Conservation (phyloP, 2,888 invertebrate genomes). For the Drosophila barbarae region DNA sequence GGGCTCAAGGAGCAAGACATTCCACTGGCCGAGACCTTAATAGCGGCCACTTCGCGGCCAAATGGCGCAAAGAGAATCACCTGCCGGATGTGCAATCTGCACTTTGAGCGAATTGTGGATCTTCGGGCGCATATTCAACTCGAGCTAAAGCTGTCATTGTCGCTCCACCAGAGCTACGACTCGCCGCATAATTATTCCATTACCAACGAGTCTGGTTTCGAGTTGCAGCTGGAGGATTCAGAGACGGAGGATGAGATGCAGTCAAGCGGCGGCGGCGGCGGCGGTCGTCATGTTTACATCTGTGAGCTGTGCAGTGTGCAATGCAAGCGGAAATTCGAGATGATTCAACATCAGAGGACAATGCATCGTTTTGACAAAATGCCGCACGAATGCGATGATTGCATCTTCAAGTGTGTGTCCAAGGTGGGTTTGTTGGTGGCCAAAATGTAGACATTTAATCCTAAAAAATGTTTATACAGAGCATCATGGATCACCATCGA, state of each 20-base stretch:
- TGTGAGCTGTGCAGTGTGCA: constrained; percentile 75
- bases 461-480: constrained; percentile 54
- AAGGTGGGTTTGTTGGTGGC: constrained; percentile 37
- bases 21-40: constrained; percentile 67
- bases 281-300: constrained; percentile 50
- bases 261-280: constrained; percentile 1
- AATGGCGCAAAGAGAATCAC: constrained; percentile 71
- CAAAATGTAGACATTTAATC: neutral
- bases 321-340: constrained; percentile 76
- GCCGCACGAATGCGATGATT: constrained; percentile 81
- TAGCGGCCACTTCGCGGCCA: constrained; percentile 67
- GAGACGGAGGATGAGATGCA: constrained; percentile 77
- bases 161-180: constrained; percentile 55
- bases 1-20: constrained; percentile 64
- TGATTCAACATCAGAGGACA: constrained; percentile 75
- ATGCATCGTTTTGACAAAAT: constrained; percentile 80
- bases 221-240: constrained; percentile 77
- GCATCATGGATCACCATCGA: constrained; percentile 82
- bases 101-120: constrained; percentile 64
- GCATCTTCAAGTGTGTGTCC: constrained; percentile 82
- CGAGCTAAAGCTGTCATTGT: constrained; percentile 54
- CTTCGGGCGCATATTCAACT: constrained; percentile 68
- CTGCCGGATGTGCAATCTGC: constrained; percentile 72
- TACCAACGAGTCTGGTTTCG: constrained; percentile 76
- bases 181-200: constrained; percentile 75